phyloP scores from a whole-genome alignment of 2,888 invertebrate genomes.

The Exocentrus adspersus region DNA sequence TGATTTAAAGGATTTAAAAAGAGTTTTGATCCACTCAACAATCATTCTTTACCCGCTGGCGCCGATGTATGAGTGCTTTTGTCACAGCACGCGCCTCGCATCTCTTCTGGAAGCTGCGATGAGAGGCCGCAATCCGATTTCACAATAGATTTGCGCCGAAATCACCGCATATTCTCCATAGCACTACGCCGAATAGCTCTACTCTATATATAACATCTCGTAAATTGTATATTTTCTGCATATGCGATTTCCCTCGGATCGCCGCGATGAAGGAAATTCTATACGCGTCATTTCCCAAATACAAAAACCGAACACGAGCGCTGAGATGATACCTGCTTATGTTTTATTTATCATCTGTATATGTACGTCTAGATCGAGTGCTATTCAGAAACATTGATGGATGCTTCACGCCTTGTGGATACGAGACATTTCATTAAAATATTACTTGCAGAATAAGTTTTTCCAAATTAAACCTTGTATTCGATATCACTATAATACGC shows the following conservation, averaged over 20 bases:
- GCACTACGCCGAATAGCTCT: constrained; percentile 12
- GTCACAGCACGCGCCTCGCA: neutral
- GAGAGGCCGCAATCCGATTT: constrained; percentile 29
- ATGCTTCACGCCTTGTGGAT: too few relatives aligned
- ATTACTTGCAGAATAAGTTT: too few relatives aligned
- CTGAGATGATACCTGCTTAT: constrained; percentile 5
- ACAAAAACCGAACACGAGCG: constrained; percentile 4
- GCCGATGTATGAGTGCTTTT: neutral
- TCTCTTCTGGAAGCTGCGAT: neutral
- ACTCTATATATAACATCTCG: constrained; percentile 19
- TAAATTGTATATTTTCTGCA: constrained; percentile 43
- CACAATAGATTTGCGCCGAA: constrained; percentile 34
- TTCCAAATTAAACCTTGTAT: too few relatives aligned
- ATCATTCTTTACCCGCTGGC: too few relatives aligned
- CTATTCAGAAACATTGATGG: neutral
- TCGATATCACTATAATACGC: too few relatives aligned
- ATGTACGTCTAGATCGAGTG: neutral
- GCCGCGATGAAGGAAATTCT: constrained; percentile 37
- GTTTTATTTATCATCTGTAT: constrained; percentile 27
- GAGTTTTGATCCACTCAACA: too few relatives aligned
- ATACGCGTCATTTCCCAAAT: constrained; percentile 34
- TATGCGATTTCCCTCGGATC: constrained; percentile 37
- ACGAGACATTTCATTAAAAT: too few relatives aligned
- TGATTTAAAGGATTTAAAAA: too few relatives aligned
- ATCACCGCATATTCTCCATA: constrained; percentile 33